Conservation (phyloP, 2,888 invertebrate species). For the Hydraecia micacea region DNA sequence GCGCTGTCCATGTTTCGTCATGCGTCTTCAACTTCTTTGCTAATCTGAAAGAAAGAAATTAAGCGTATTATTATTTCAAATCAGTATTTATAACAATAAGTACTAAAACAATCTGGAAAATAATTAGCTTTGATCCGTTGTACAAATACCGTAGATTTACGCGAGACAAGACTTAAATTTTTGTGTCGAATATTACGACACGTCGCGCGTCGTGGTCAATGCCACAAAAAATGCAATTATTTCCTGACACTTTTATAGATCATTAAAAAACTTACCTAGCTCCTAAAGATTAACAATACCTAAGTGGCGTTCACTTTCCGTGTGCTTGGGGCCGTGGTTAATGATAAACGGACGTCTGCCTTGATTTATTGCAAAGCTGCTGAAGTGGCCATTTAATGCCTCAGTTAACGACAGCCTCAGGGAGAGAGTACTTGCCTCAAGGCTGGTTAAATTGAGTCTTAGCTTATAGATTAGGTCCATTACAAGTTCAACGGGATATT, state of each 20-base stretch:
- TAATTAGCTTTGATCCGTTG: not conserved
- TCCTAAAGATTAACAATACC: not conserved
- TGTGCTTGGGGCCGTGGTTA: slow-evolving; percentile 7
- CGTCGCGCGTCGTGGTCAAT: not conserved
- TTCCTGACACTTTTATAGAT: not conserved
- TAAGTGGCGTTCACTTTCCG: slow-evolving; percentile 11
- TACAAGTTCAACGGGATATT: not conserved
- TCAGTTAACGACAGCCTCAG: slow-evolving; percentile 43
- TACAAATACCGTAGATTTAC: no score
- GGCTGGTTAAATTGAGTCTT: slow-evolving; percentile 35
- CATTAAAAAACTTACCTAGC: not conserved
- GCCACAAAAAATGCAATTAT: not conserved
- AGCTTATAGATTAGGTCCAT: slow-evolving; percentile 35
- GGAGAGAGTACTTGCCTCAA: slow-evolving; percentile 31
- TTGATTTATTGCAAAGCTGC: slow-evolving; percentile 42
- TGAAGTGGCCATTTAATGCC: slow-evolving; percentile 55
- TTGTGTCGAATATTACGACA: not conserved
- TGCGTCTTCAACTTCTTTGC: slow-evolving; percentile 73
- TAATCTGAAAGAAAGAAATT: slow-evolving; percentile 80
- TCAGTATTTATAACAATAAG: not conserved
- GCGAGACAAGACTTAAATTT: not conserved
- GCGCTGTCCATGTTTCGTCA: slow-evolving; percentile 87
- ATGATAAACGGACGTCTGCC: slow-evolving; percentile 36
- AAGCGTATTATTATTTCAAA: slow-evolving; percentile 4
- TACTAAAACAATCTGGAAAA: not conserved